Base-by-base conservation (phyloP, 1,140 invertebrate species). In the Nasonia giraulti region DNA sequence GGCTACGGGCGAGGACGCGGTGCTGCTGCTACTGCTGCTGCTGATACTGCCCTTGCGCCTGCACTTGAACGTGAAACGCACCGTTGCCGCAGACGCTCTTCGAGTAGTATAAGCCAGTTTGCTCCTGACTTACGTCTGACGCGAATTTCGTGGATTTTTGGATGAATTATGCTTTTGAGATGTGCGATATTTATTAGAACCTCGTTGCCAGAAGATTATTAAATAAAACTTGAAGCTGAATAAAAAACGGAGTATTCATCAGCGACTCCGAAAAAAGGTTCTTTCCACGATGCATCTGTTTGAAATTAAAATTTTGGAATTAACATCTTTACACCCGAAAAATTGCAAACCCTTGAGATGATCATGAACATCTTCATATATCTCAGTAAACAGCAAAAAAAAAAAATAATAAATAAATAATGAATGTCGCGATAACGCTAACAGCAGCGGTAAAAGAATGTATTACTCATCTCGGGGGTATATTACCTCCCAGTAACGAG, bases 1-100 rank as follows among this genome's bases (percentile, higher is more conserved):
- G 55, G 20, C 20, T 33, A 31, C 27, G 68, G 40, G 0, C 27
- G 11, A 27, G 40, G 68, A 33, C n/a, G 47, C 23, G 47, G 4
- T 82, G 71, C 50, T 33, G 69, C 33, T 37, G 33, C 33, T 37
- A 37, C 33, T 37, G 5, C 33, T 37, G 33, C 33, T 37, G 23
- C 47, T 73, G 37, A 37, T 55, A 7, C 17, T 75, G 73, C 55
- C 40, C 27, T 71, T 77, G 82, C 55, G 55, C 55, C 55, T 76
- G 74, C n/a, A 47, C 68, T 84, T 74, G 83, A 74, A 55, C 47
- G n/a, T 11, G 17, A 23, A n/a, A 23, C 31, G 27, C 73, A 31
- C 73, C 31, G 40, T 62, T 62, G 55, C 55, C 55, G n/a, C 55
- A 14, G 20, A 62, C 55, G 55, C 55, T n/a, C 17, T n/a, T 20